Percentiles rank a stretch among this genome's conserved stretches.
Conservation (phyloP, 1,140 invertebrate genomes). For the Metopolophium dirhodum region DNA sequence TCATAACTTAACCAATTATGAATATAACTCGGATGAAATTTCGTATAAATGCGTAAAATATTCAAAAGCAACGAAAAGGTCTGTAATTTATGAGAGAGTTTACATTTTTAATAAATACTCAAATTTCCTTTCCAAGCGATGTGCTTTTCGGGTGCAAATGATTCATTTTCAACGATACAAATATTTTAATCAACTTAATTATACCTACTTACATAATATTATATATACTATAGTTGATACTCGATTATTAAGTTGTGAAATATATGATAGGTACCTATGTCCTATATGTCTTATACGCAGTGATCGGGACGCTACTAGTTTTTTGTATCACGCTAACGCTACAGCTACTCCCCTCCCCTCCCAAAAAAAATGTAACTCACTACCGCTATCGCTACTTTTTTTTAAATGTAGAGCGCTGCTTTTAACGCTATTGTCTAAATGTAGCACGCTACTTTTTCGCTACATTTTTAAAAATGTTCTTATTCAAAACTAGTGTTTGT, state of each 20-base stretch:
- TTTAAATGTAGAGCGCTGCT: too few relatives aligned
- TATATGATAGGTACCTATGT: background rate
- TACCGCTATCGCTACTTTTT: too few relatives aligned
- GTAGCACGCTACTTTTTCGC: too few relatives aligned
- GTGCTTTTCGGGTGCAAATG: background rate
- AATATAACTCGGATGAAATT: constrained; percentile 34
- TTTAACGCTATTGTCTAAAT: too few relatives aligned
- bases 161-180: background rate
- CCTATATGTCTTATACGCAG: too few relatives aligned
- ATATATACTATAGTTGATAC: background rate
- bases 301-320: too few relatives aligned
- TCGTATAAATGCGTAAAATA: background rate
- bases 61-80: constrained; percentile 40
- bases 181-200: background rate
- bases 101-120: constrained; percentile 35
- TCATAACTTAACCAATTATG: constrained; percentile 35
- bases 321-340: too few relatives aligned
- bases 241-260: background rate
- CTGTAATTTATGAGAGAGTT: constrained; percentile 25
- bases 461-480: too few relatives aligned
- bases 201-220: background rate
- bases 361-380: too few relatives aligned
- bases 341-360: too few relatives aligned
- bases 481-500: too few relatives aligned
- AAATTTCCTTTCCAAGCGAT: background rate